These are phyloP conservation scores for Scaptomyza reducta DNA, from an alignment of 2,888 invertebrate species.

Conservation along the genomic window DNA sequence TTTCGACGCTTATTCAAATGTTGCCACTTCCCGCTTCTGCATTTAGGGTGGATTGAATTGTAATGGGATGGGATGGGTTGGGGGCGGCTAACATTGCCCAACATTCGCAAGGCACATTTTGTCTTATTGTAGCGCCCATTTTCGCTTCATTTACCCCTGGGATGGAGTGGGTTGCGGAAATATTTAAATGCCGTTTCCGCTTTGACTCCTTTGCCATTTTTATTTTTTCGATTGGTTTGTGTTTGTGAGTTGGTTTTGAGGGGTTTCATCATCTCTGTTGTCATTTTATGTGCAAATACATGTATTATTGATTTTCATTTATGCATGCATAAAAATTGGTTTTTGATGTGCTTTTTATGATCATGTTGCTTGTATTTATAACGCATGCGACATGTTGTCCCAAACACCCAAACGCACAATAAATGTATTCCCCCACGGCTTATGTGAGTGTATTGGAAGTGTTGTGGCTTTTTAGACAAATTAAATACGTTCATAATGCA, in stretches of 20 bases:
- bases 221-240: neutral
- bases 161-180: conserved; percentile 34
- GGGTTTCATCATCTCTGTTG: conserved; percentile 20
- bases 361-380: conserved; percentile 53
- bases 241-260: neutral
- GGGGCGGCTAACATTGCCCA: conserved; percentile 49
- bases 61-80: neutral
- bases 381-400: conserved; percentile 61
- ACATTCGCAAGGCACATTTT: conserved; percentile 50
- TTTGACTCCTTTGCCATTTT: conserved; percentile 33
- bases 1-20: conserved; percentile 51
- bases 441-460: conserved; percentile 16
- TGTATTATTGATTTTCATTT: conserved; percentile 77
- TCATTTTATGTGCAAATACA: conserved; percentile 48
- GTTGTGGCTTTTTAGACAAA: conserved; percentile 68
- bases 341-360: conserved; percentile 72
- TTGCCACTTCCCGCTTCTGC: conserved; percentile 35
- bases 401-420: conserved; percentile 41
- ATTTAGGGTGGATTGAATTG: neutral
- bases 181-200: conserved; percentile 69
- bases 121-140: conserved; percentile 64
- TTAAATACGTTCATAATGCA: conserved; percentile 74
- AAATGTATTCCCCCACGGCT: conserved; percentile 33
- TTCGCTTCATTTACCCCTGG: conserved; percentile 68
- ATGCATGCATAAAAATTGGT: conserved; percentile 72